Conservation (phyloP, 1,140 invertebrate species). For the Zelostemma sp. region DNA sequence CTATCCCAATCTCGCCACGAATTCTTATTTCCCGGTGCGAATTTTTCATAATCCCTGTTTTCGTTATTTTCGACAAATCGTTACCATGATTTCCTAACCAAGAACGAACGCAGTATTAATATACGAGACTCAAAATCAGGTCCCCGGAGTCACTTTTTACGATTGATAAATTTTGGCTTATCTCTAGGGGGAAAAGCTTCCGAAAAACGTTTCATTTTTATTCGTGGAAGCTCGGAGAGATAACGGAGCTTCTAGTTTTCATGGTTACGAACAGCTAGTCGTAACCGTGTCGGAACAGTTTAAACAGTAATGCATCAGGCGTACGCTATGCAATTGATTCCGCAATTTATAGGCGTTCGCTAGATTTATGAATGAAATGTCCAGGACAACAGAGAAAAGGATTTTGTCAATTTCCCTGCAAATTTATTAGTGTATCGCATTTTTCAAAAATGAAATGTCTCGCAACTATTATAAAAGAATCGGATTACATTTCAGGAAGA, state of each 20-base stretch:
- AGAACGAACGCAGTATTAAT: not conserved
- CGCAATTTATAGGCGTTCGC: not conserved
- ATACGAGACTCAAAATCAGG: not conserved
- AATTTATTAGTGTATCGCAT: too few relatives aligned
- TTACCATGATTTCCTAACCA: too few relatives aligned
- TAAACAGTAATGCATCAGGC: conserved; percentile 3
- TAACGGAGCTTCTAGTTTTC: not conserved
- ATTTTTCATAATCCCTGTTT: too few relatives aligned
- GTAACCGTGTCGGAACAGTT: not conserved
- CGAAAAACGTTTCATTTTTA: not conserved
- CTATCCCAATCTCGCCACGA: conserved; percentile 3
- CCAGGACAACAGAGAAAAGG: too few relatives aligned
- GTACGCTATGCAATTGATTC: not conserved
- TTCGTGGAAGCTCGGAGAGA: not conserved
- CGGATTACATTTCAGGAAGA: too few relatives aligned
- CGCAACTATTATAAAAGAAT: too few relatives aligned
- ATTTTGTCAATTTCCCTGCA: too few relatives aligned
- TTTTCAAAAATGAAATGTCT: too few relatives aligned
- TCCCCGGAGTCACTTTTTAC: not conserved
- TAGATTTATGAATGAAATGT: not conserved
- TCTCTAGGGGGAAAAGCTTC: not conserved
- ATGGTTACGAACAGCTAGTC: not conserved
- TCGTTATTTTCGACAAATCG: too few relatives aligned
- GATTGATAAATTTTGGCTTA: not conserved
- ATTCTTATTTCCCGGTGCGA: too few relatives aligned